phyloP scores from a whole-genome alignment of 2,797 vertebrate genomes.

The Molossus molossus region DNA sequence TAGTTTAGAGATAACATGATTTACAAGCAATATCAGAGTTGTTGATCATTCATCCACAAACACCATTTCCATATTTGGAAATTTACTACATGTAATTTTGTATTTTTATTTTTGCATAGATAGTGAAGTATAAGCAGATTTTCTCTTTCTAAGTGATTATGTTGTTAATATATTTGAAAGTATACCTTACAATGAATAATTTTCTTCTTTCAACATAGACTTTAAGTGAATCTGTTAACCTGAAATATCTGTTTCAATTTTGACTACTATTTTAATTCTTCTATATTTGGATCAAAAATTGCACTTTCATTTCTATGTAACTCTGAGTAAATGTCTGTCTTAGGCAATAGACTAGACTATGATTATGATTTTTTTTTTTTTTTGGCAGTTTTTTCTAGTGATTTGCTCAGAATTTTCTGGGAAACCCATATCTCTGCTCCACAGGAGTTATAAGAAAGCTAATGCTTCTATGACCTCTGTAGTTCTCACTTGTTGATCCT shows the following conservation, averaged over 20 bases:
- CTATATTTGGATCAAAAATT: not conserved
- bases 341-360: not conserved
- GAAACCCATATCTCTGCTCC: not conserved
- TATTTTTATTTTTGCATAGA: not conserved
- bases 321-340: not conserved
- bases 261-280: conserved; percentile 26
- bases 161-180: not conserved
- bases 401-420: not conserved
- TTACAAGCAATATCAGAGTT: not conserved
- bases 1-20: not conserved
- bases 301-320: not conserved
- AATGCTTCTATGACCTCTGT: not conserved
- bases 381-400: not conserved
- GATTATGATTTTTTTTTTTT: not conserved
- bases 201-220: conserved; percentile 11
- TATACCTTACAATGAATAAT: not conserved
- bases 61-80: conserved; percentile 2
- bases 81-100: not conserved
- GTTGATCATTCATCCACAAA: not conserved
- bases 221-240: conserved; percentile 1
- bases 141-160: not conserved
- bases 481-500: not conserved
- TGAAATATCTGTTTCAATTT: conserved; percentile 10
- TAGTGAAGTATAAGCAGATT: not conserved
- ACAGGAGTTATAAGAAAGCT: not conserved